A percentile compares a stretch with the other conserved stretches of the same genome.
Conservation (phyloP, 2,113 vertebrate species). For the Aptenodytes patagonicus region DNA sequence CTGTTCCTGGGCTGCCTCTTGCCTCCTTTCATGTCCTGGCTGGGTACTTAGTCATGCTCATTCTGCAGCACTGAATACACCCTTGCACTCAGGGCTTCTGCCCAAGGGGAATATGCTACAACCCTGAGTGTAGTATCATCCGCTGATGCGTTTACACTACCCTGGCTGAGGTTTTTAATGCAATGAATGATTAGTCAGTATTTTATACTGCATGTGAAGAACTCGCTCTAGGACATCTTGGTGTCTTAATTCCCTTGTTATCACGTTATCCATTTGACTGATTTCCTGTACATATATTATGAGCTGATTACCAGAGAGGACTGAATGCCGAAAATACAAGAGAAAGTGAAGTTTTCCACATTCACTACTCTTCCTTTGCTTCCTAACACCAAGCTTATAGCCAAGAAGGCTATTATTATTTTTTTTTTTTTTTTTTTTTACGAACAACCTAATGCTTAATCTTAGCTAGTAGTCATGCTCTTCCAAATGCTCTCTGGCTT, state of each 20-base stretch:
- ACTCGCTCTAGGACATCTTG: not conserved
- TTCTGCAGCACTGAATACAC: not conserved
- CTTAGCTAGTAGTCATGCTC: not conserved
- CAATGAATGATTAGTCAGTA: not conserved
- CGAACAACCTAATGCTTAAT: not conserved
- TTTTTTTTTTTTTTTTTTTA: not conserved
- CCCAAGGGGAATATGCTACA: not conserved
- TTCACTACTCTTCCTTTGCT: not conserved
- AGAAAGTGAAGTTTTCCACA: not conserved
- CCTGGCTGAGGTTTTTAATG: not conserved
- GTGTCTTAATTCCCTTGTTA: not conserved
- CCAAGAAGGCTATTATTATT: not conserved
- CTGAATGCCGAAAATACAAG: not conserved
- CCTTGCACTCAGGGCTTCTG: not conserved
- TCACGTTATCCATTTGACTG: not conserved
- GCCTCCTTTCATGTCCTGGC: not conserved
- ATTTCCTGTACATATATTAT: accelerated
- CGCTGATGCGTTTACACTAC: not conserved
- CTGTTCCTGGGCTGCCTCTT: not conserved
- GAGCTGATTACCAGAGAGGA: not conserved
- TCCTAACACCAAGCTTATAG: not conserved
- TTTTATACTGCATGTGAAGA: not conserved
- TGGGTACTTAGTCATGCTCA: not conserved
- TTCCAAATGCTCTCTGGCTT: not conserved
- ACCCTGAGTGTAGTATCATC: not conserved